phyloP scores from a whole-genome alignment of 2,797 vertebrate genomes.

The Enteromius trimaculatus region DNA sequence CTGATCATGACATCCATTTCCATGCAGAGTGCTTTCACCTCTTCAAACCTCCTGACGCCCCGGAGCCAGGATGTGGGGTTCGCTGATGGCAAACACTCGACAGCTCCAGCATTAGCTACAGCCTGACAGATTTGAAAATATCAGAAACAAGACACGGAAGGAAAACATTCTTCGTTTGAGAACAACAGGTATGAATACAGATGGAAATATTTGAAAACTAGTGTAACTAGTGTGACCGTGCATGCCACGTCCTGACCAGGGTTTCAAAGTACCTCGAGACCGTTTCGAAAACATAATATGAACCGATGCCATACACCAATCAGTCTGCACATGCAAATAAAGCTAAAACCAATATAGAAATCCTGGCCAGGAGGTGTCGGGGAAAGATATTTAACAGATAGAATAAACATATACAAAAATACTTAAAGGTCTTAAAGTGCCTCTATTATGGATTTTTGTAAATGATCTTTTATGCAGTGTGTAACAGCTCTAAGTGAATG shows the following conservation, averaged over 20 bases:
- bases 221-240: no score
- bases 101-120: not conserved
- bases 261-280: no score
- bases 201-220: not conserved
- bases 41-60: conserved; percentile 40
- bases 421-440: not conserved
- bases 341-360: no score
- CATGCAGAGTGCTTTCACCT: conserved; percentile 55
- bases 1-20: conserved; percentile 52
- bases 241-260: no score
- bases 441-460: no score
- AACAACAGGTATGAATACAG: not conserved
- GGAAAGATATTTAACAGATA: no score
- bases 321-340: no score
- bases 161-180: not conserved
- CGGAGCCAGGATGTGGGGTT: conserved; percentile 11
- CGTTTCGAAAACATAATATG: no score
- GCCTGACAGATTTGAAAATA: not conserved
- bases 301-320: no score
- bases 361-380: no score
- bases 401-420: not conserved
- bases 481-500: no score
- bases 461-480: no score
- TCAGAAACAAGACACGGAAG: not conserved
- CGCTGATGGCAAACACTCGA: conserved; percentile 29